A percentile compares a stretch with the other conserved stretches of the same genome.
These are phyloP conservation scores for Perizoma flavofasciatum DNA, from an alignment of 2,888 invertebrate species.

Conservation along the genomic window DNA sequence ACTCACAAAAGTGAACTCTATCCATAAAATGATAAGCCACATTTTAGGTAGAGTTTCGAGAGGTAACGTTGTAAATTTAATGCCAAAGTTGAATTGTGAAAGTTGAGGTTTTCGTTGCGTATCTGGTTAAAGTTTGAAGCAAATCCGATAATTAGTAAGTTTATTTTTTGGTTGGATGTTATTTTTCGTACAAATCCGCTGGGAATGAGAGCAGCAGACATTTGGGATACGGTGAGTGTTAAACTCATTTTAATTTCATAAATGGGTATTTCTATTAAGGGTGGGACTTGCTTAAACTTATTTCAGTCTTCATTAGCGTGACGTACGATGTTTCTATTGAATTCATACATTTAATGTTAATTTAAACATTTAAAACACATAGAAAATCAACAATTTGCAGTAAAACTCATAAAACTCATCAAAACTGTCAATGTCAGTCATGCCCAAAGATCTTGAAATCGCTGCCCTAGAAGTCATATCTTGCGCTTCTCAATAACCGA, in stretches of 20 bases:
- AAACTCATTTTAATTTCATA: background rate
- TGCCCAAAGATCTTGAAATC: no score
- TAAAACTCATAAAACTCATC: no score
- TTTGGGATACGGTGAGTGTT: no score
- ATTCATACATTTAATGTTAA: no score
- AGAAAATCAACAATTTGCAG: no score
- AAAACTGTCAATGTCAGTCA: no score
- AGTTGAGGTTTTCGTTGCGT: slow-evolving; percentile 68
- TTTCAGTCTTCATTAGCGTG: background rate
- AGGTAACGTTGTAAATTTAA: slow-evolving; percentile 57
- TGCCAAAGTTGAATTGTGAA: slow-evolving; percentile 79
- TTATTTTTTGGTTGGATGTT: slow-evolving; percentile 44
- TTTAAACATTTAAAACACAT: no score
- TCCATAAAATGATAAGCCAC: slow-evolving; percentile 41
- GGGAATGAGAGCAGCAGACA: background rate
- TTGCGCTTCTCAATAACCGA: no score
- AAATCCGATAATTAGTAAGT: slow-evolving; percentile 72
- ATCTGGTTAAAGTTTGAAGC: slow-evolving; percentile 72
- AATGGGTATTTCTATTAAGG: no score
- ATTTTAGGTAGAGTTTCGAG: slow-evolving; percentile 39
- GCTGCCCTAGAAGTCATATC: no score
- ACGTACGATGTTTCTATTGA: no score
- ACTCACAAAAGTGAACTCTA: slow-evolving; percentile 43
- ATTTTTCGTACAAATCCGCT: slow-evolving; percentile 7
- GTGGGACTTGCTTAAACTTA: background rate